phyloP scores from a whole-genome alignment of 2,797 vertebrate genomes.

The Cossypha caffra region DNA sequence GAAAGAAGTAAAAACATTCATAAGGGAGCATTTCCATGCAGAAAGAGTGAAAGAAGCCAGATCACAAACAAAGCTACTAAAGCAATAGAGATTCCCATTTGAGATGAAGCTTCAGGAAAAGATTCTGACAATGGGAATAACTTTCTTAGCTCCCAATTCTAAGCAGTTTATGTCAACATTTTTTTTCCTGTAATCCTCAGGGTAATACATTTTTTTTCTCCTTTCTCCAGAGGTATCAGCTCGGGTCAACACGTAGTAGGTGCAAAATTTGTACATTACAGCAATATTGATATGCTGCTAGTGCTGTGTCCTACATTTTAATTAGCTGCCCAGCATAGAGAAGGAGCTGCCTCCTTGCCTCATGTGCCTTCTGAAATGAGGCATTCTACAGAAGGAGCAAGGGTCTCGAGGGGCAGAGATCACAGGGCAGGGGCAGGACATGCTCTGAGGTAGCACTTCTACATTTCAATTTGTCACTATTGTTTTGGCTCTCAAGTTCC shows the following conservation, averaged over 20 bases:
- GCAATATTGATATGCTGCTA: not conserved
- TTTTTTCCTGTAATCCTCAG: not conserved
- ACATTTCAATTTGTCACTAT: slow-evolving; percentile 12
- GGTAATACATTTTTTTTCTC: slow-evolving; percentile 14
- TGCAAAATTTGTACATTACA: slow-evolving; percentile 29
- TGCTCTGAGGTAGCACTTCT: not conserved
- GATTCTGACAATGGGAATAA: not conserved
- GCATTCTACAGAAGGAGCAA: not conserved
- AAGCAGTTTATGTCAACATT: not conserved
- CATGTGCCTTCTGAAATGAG: not conserved
- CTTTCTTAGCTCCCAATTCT: not conserved
- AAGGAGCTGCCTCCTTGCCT: not conserved
- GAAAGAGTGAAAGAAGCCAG: not conserved
- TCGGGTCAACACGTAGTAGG: not conserved
- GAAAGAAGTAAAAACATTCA: not conserved
- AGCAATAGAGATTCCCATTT: not conserved
- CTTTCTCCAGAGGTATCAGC: slow-evolving; percentile 2
- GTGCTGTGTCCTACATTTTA: slow-evolving; percentile 1
- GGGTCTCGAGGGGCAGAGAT: not conserved
- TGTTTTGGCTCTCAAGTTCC: not conserved
- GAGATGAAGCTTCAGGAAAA: not conserved
- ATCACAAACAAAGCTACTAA: not conserved
- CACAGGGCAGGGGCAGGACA: not conserved
- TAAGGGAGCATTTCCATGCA: not conserved
- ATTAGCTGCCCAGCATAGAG: slow-evolving; percentile 44